These are phyloP conservation scores for Cotesia congregata DNA, from an alignment of 2,888 invertebrate species.

Conservation along the genomic window DNA sequence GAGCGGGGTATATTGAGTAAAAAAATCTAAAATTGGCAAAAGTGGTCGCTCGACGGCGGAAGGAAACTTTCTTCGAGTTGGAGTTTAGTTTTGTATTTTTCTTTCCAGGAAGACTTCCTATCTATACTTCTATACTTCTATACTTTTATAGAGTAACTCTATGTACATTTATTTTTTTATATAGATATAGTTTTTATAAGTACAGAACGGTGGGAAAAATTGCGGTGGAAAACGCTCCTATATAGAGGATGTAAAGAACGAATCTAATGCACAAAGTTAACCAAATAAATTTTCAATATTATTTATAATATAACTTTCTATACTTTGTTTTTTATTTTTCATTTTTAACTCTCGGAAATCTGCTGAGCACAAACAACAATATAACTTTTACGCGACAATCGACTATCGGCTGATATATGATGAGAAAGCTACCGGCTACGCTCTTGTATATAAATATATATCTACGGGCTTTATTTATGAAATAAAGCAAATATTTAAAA, in stretches of 20 bases:
- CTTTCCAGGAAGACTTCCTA: conserved; percentile 17
- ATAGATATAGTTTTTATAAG: not conserved
- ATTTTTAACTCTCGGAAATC: not conserved
- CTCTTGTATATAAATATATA: too few species aligned
- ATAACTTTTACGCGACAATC: conserved; percentile 9
- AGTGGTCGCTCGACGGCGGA: conserved; percentile 10
- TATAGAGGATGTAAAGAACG: not conserved
- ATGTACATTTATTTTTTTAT: not conserved
- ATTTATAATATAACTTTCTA: not conserved
- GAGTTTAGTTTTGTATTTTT: conserved; percentile 29
- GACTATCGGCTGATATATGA: conserved; percentile 9
- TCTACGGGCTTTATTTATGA: too few species aligned
- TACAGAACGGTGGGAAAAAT: not conserved
- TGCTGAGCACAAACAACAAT: conserved; percentile 1
- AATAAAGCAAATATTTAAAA: too few species aligned
- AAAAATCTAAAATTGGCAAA: not conserved
- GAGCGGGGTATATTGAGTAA: too few species aligned
- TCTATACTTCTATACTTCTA: conserved; percentile 6
- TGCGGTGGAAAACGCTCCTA: not conserved
- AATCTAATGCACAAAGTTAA: conserved; percentile 5
- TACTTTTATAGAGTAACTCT: conserved; percentile 9
- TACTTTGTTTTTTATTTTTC: not conserved
- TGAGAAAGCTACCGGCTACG: not conserved
- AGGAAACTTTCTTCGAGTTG: conserved; percentile 27
- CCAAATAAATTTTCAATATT: conserved; percentile 3